phyloP scores from a whole-genome alignment of 2,113 vertebrate genomes.

The Antechinus flavipes region DNA sequence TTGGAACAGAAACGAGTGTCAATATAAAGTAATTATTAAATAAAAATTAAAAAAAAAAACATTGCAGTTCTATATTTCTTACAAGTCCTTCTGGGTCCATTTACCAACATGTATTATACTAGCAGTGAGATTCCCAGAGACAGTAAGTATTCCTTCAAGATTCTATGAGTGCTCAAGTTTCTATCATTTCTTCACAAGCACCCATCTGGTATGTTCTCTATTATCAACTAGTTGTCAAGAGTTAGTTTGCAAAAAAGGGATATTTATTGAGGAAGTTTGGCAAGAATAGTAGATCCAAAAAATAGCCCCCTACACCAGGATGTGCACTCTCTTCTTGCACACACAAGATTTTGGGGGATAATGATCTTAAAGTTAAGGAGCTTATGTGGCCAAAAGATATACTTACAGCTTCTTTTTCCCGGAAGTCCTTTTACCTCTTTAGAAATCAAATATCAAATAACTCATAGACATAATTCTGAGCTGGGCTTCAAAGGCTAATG shows the following conservation, averaged over 20 bases:
- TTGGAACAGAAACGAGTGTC: too few species aligned
- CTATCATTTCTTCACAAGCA: not conserved
- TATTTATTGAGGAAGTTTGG: not conserved
- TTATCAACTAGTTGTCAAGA: not conserved
- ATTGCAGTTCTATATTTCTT: not conserved
- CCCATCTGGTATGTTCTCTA: not conserved
- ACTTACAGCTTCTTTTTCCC: not conserved
- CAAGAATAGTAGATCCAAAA: not conserved
- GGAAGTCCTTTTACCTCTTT: not conserved
- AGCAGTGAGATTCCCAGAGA: not conserved
- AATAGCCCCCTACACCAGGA: not conserved
- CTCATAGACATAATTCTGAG: not conserved
- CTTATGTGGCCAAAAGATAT: not conserved
- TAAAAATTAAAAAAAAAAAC: too few species aligned
- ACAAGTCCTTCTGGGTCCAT: not conserved
- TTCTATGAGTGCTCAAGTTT: not conserved
- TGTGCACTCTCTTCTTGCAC: not conserved
- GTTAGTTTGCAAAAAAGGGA: not conserved
- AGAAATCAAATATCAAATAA: not conserved
- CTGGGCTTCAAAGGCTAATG: not conserved
- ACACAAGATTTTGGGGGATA: not conserved
- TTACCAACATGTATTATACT: not conserved
- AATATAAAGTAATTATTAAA: too few species aligned
- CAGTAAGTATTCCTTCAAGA: not conserved
- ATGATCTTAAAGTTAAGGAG: not conserved